Percentiles rank a stretch among this genome's conserved stretches.
Evolutionary conservation across 2,888 invertebrate genomes (phyloP).

Genomic region (Ormyrus pomaceus): DNA sequence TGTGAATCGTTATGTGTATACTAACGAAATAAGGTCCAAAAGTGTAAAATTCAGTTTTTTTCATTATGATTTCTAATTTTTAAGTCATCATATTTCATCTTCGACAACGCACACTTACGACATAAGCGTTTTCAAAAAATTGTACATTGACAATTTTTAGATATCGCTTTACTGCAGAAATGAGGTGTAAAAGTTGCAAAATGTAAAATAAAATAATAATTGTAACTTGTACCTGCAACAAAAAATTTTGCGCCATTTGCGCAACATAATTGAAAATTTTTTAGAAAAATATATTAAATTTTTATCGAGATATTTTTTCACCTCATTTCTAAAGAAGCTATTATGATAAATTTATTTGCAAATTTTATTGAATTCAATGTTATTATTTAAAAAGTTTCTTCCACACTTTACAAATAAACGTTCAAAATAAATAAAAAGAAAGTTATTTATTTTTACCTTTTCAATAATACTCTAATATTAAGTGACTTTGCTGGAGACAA

Average conservation of each 20-base stretch:
- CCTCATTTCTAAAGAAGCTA: conserved; percentile 38
- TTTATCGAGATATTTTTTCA: conserved; percentile 31
- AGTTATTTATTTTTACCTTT: conserved; percentile 18
- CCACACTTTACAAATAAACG: conserved; percentile 56
- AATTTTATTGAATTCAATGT: conserved; percentile 35
- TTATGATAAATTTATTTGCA: conserved; percentile 30
- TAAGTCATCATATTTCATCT: conserved; percentile 5
- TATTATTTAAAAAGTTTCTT: conserved; percentile 46
- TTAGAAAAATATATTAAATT: conserved; percentile 27
- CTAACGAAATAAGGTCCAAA: conserved; percentile 24
- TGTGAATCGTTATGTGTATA: conserved; percentile 51
- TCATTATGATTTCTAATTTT: conserved; percentile 18
- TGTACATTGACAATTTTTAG: neutral
- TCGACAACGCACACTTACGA: conserved; percentile 29
- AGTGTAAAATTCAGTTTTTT: conserved; percentile 6
- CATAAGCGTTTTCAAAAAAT: conserved; percentile 2
- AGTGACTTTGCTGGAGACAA: conserved; percentile 25
- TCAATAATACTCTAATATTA: neutral
- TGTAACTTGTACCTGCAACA: conserved; percentile 50
- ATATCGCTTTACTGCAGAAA: conserved; percentile 26
- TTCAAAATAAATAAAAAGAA: conserved; percentile 40
- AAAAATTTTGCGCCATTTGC: conserved; percentile 12
- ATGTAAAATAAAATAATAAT: conserved; percentile 38
- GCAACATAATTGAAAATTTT: conserved; percentile 30
- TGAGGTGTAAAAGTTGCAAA: conserved; percentile 37